Evolutionary conservation across 2,797 vertebrate species (phyloP), one percentile per base, ranked within the genome.

Genomic region (Choloepus didactylus): DNA sequence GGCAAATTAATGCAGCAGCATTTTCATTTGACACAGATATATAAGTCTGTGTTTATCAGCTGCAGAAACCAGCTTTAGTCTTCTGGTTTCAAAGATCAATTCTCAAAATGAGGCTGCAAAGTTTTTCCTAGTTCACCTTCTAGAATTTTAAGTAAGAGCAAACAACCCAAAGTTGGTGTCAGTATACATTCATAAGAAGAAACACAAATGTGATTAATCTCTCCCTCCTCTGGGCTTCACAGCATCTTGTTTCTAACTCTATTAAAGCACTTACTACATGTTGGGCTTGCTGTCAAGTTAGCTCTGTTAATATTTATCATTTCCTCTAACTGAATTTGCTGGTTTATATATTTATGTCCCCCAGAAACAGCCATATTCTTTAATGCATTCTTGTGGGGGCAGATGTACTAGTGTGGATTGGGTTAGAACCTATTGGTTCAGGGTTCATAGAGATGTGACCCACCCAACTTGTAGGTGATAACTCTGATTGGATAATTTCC

Each of bases 11-110:
- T 46, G 49, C 89, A 87, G 56, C 54, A 85, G 9, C 56, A 80
- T 95, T 96, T 94, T 92, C 23, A 67, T 96, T 93, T n/a, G 19
- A 82, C 4, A 11, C 19, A 83, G 9, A 85, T 49, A 18, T 84
- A 91, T 87, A 64, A 93, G 38, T 92, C 27, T 89, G 64, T 95
- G 54, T 90, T 97, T 89, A 87, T 95, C 76, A 94, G 29, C 85
- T 44, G 10, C 29, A 93, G 38, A 93, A 69, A 44, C 49, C 1
- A 44, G 82, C 46, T 95, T 92, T 92, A 79, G 56, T 31, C 49
- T 86, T 82, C 41, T 9, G 23, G 4, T 93, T 89, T 90, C 31
- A 95, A 91, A 96, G 59, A 41, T 44, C 41, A 59, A 38, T 84
- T 91, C 51, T 92, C 75, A 91, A 91, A 87, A 81, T 86, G 51